These are phyloP conservation scores for Ciconia maguari DNA, from an alignment of 2,113 vertebrate genomes.

Conservation along the genomic window DNA sequence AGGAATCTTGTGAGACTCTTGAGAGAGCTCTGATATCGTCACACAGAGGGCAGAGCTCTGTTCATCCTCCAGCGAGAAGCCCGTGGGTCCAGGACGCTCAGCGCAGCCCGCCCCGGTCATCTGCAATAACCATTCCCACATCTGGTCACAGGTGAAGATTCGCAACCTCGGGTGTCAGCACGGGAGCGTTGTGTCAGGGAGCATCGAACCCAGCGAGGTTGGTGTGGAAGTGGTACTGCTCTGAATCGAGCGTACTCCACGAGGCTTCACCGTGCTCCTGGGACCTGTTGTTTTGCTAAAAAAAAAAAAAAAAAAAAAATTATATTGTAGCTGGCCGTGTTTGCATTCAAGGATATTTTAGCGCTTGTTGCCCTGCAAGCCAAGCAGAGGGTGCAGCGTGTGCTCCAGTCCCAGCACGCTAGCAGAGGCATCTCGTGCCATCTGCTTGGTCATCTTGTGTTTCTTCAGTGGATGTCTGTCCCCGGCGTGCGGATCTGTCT, in stretches of 20 bases:
- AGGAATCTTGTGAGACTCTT: neutral
- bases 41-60: neutral
- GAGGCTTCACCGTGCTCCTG: neutral
- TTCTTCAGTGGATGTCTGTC: neutral
- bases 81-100: accelerated
- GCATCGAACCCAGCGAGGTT: accelerated
- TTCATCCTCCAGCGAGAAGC: accelerated
- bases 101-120: accelerated
- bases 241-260: accelerated
- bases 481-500: accelerated
- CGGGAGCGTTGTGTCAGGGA: neutral
- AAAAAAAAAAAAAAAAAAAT: neutral
- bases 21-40: accelerated
- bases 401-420: neutral
- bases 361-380: neutral
- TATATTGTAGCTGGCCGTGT: neutral
- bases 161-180: accelerated
- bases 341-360: neutral
- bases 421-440: neutral
- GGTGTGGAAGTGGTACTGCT: neutral
- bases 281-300: neutral
- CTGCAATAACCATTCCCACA: accelerated
- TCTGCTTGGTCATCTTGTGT: neutral
- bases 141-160: neutral
- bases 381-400: accelerated